These are phyloP conservation scores for Epizoanthus scotinus DNA, from an alignment of 92 coral and sea anemone species.

Conservation along the genomic window DNA sequence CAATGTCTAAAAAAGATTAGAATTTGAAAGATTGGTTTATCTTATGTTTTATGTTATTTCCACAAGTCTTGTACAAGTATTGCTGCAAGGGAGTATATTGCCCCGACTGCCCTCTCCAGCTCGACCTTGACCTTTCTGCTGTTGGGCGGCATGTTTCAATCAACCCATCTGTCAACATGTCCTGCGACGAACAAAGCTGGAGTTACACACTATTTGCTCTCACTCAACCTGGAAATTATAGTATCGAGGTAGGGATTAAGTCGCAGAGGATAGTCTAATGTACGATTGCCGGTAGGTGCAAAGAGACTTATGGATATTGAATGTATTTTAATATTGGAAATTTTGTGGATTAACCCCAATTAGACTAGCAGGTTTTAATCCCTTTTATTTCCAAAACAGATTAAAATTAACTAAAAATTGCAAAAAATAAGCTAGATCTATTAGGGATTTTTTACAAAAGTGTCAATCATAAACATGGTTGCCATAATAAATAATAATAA, in stretches of 20 bases:
- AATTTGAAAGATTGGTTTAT: not conserved
- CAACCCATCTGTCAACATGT: slow-evolving; percentile 9
- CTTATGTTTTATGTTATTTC: not conserved
- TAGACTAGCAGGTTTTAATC: too few relatives aligned
- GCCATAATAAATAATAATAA: too few relatives aligned
- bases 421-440: too few relatives aligned
- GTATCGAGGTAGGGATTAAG: not conserved
- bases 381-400: too few relatives aligned
- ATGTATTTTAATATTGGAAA: too few relatives aligned
- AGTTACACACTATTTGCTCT: slow-evolving; percentile 5
- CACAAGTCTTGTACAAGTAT: slow-evolving; percentile 11
- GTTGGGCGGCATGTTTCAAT: not conserved
- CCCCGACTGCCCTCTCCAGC: slow-evolving; percentile 28
- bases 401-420: too few relatives aligned
- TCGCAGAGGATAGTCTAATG: too few relatives aligned
- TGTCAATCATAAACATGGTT: too few relatives aligned
- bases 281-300: too few relatives aligned
- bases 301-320: too few relatives aligned
- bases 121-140: not conserved
- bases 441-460: too few relatives aligned
- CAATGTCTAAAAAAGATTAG: not conserved
- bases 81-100: slow-evolving; percentile 23
- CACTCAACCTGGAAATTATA: slow-evolving; percentile 12
- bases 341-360: too few relatives aligned
- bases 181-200: slow-evolving; percentile 27